Evolutionary conservation across 2,797 vertebrate species (phyloP).

Genomic region (Eutrigla gurnardus): DNA sequence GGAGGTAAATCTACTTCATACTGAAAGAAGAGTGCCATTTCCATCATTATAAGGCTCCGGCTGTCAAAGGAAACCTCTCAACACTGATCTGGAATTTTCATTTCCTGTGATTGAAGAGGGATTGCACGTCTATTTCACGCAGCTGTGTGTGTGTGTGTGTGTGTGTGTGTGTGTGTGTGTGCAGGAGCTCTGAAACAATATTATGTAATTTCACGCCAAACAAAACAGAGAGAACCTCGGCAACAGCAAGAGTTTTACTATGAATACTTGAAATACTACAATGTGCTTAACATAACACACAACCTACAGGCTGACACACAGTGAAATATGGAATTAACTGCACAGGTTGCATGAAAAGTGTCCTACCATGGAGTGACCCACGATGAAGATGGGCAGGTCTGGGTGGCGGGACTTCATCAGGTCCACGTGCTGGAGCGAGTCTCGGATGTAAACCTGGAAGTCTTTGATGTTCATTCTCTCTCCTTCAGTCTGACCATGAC

Average conservation of each 20-base stretch:
- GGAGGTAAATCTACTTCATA: slow-evolving; percentile 15
- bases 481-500: slow-evolving; percentile 97
- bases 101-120: slow-evolving; percentile 8
- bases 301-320: not conserved
- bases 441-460: slow-evolving; percentile 93
- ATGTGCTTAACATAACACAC: slow-evolving; percentile 8
- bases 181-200: slow-evolving; percentile 13
- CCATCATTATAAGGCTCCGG: slow-evolving; percentile 15
- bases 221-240: slow-evolving; percentile 13
- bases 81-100: slow-evolving; percentile 7
- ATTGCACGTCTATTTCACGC: slow-evolving; percentile 15
- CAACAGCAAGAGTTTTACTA: not conserved
- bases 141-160: slow-evolving; percentile 8
- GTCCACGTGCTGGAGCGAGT: slow-evolving; percentile 93
- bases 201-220: slow-evolving; percentile 26
- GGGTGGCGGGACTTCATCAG: slow-evolving; percentile 89
- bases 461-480: slow-evolving; percentile 94
- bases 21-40: slow-evolving; percentile 1
- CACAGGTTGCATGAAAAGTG: not conserved
- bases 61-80: slow-evolving; percentile 21
- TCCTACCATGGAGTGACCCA: slow-evolving; percentile 98
- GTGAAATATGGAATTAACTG: not conserved
- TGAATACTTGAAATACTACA: not conserved
- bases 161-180: not conserved
- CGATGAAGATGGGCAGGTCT: slow-evolving; percentile 88